Conservation (phyloP, 2,888 invertebrate species). For the Drosophila niveifrons region DNA sequence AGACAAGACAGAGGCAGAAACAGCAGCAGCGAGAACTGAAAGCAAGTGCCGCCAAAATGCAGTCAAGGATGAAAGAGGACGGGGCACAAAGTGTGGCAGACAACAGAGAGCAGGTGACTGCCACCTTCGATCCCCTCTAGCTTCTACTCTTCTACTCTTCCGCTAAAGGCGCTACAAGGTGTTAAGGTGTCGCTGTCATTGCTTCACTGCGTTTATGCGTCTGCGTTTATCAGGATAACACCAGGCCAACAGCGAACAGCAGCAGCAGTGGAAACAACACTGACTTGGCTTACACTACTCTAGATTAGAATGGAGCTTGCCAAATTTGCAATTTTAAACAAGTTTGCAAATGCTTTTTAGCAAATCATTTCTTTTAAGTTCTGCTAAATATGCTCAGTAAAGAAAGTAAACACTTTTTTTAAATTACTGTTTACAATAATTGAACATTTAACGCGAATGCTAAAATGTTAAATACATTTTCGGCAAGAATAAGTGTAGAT, state of each 20-base stretch:
- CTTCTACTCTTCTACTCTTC: conserved; percentile 3
- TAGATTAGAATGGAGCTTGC: neutral
- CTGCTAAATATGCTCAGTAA: neutral
- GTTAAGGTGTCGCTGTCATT: conserved; percentile 69
- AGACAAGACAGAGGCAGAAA: conserved; percentile 35
- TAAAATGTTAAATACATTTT: too few relatives aligned
- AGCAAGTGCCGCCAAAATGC: conserved; percentile 78
- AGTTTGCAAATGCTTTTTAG: too few relatives aligned
- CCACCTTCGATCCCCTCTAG: neutral
- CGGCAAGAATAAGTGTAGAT: too few relatives aligned
- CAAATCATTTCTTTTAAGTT: too few relatives aligned
- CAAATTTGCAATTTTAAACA: neutral
- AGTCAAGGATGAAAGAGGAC: conserved; percentile 74
- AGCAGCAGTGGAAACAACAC: neutral
- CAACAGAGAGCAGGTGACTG: conserved; percentile 2
- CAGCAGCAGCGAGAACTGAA: conserved; percentile 53
- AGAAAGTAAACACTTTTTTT: too few relatives aligned
- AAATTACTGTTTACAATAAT: too few relatives aligned
- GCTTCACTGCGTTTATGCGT: conserved; percentile 58
- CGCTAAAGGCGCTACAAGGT: conserved; percentile 61
- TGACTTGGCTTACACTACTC: too few relatives aligned
- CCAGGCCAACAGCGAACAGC: neutral
- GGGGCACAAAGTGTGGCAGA: conserved; percentile 29
- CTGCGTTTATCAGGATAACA: conserved; percentile 28
- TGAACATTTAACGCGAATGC: too few relatives aligned